Conservation (phyloP, 2,888 invertebrate genomes). For the Drosophila ustulata region DNA sequence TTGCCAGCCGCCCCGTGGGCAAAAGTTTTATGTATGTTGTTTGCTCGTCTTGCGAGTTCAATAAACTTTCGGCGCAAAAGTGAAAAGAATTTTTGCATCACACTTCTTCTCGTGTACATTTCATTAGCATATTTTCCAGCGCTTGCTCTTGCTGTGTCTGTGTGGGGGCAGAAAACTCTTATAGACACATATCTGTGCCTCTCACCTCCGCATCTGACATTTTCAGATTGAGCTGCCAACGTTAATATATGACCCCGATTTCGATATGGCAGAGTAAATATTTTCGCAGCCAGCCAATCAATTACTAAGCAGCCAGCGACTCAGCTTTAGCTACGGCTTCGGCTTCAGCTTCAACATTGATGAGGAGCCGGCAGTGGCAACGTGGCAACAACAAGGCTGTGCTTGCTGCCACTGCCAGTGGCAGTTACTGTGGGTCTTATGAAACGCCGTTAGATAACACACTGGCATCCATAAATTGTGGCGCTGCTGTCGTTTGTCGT, state of each 20-base stretch:
- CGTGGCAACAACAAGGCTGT: background rate
- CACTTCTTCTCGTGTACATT: slow-evolving; percentile 19
- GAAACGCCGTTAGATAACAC: slow-evolving; percentile 64
- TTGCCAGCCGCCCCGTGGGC: background rate
- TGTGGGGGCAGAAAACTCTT: background rate
- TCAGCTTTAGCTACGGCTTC: background rate
- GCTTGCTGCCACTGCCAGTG: background rate
- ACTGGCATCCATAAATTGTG: slow-evolving; percentile 67
- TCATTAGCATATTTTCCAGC: slow-evolving; percentile 47
- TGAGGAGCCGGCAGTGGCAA: slow-evolving; percentile 4
- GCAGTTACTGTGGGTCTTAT: slow-evolving; percentile 23
- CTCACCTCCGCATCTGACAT: slow-evolving; percentile 4
- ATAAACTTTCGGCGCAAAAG: slow-evolving; percentile 45
- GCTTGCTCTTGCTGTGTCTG: background rate
- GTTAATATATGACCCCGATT: slow-evolving; percentile 38
- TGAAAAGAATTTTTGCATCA: slow-evolving; percentile 15
- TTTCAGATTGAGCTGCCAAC: slow-evolving; percentile 36
- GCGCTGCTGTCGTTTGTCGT: slow-evolving; percentile 24
- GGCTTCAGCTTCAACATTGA: background rate
- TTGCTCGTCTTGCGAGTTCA: slow-evolving; percentile 36
- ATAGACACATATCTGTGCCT: slow-evolving; percentile 8
- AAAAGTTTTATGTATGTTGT: slow-evolving; percentile 10
- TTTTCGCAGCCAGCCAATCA: slow-evolving; percentile 59
- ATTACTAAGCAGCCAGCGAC: slow-evolving; percentile 39
- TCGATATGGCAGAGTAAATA: slow-evolving; percentile 34